Percentiles rank a stretch among this genome's conserved stretches.
phyloP scores from a whole-genome alignment of 2,113 vertebrate species.

The Campylomormyrus numenius region DNA sequence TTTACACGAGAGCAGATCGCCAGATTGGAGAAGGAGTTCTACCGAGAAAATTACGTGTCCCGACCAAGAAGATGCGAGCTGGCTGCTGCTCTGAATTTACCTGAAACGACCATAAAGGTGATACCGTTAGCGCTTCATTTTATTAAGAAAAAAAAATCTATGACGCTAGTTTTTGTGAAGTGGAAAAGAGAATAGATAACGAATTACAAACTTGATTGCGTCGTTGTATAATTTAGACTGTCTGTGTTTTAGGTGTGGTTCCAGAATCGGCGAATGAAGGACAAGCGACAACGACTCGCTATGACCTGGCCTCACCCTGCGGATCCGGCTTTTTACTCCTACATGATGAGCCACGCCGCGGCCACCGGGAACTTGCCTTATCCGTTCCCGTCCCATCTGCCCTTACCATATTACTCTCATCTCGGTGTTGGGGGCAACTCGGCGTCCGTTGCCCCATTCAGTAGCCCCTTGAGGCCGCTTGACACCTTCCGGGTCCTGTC shows the following conservation, averaged over 20 bases:
- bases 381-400: slow-evolving; percentile 91
- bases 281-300: slow-evolving; percentile 90
- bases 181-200: not conserved
- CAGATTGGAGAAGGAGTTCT: slow-evolving; percentile 95
- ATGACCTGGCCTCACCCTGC: slow-evolving; percentile 98
- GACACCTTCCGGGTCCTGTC: slow-evolving; percentile 92
- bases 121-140: not conserved
- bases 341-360: slow-evolving; percentile 98
- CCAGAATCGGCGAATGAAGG: slow-evolving; percentile 98
- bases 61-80: slow-evolving; percentile 91
- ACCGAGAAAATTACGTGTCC: slow-evolving; percentile 95
- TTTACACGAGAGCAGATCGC: slow-evolving; percentile 96
- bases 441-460: slow-evolving; percentile 73
- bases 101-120: slow-evolving; percentile 98
- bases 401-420: slow-evolving; percentile 90
- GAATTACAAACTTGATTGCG: not conserved
- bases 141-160: not conserved
- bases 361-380: slow-evolving; percentile 91
- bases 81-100: slow-evolving; percentile 88
- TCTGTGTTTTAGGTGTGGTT: slow-evolving; percentile 81
- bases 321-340: slow-evolving; percentile 95
- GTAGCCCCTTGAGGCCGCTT: slow-evolving; percentile 80
- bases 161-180: not conserved
- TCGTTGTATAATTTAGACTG: not conserved
- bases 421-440: slow-evolving; percentile 77